These are phyloP conservation scores for Cochlearius cochlearius DNA, from an alignment of 2,113 vertebrate species.

Conservation along the genomic window DNA sequence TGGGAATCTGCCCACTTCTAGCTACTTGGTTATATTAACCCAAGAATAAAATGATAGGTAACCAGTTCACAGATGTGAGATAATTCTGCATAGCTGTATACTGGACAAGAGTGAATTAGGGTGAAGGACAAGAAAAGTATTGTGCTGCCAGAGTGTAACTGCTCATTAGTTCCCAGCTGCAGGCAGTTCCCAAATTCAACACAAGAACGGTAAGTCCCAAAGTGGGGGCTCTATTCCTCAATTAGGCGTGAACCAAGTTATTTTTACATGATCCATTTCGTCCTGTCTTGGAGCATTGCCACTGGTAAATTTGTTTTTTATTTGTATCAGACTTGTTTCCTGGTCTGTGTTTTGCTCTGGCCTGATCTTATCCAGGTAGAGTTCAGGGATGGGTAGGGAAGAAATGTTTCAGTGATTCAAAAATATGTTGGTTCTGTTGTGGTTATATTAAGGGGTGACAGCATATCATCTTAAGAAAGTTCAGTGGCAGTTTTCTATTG, in stretches of 20 bases:
- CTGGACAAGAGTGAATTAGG: neutral
- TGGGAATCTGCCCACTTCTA: neutral
- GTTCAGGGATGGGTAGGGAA: neutral
- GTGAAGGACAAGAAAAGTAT: neutral
- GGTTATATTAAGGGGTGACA: neutral
- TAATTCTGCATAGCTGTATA: neutral
- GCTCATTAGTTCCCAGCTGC: neutral
- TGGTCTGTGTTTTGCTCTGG: neutral
- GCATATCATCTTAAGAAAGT: neutral
- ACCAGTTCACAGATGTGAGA: neutral
- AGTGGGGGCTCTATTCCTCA: neutral
- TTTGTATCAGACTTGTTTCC: neutral
- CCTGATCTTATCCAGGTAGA: neutral
- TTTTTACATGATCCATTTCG: neutral
- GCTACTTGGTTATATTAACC: neutral
- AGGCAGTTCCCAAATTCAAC: neutral
- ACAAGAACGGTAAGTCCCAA: neutral
- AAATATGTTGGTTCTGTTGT: neutral
- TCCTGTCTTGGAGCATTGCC: neutral
- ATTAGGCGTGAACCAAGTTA: neutral
- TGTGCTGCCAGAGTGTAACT: neutral
- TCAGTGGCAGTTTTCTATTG: neutral
- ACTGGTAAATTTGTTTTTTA: neutral
- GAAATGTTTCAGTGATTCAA: neutral
- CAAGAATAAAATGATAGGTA: neutral